A percentile compares a stretch with the other conserved stretches of the same genome.
Conservation (phyloP, 2,797 vertebrate genomes). For the Poecilia picta region DNA sequence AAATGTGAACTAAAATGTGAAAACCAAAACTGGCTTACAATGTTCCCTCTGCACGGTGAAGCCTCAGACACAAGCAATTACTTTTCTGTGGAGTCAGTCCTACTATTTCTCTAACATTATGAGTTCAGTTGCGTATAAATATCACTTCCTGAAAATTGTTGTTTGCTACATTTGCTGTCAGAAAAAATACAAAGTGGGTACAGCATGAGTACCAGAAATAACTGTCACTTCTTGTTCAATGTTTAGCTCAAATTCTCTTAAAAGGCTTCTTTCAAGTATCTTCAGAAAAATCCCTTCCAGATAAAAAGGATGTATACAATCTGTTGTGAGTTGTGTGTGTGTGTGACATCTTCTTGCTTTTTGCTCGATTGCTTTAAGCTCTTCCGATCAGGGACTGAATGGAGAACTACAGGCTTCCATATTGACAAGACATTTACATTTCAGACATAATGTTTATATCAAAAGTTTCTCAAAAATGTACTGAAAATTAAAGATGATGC, state of each 20-base stretch:
- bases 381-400: background rate
- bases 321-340: background rate
- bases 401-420: background rate
- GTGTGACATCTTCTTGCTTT: conserved; percentile 2
- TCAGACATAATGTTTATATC: background rate
- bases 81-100: background rate
- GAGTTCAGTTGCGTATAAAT: background rate
- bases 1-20: background rate
- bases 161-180: background rate
- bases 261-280: conserved; percentile 1
- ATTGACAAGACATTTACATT: background rate
- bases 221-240: conserved; percentile 23
- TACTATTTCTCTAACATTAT: background rate
- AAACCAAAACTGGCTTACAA: background rate
- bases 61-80: background rate
- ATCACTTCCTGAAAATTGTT: background rate
- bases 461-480: background rate
- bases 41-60: background rate
- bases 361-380: conserved; percentile 3
- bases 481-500: background rate
- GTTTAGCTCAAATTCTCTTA: conserved; percentile 8
- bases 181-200: background rate
- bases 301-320: background rate
- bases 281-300: conserved; percentile 16
- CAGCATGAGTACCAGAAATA: background rate